Percentiles rank a stretch among this genome's conserved stretches.
Conservation (phyloP, 2,113 vertebrate genomes). For the Pimephales promelas region DNA sequence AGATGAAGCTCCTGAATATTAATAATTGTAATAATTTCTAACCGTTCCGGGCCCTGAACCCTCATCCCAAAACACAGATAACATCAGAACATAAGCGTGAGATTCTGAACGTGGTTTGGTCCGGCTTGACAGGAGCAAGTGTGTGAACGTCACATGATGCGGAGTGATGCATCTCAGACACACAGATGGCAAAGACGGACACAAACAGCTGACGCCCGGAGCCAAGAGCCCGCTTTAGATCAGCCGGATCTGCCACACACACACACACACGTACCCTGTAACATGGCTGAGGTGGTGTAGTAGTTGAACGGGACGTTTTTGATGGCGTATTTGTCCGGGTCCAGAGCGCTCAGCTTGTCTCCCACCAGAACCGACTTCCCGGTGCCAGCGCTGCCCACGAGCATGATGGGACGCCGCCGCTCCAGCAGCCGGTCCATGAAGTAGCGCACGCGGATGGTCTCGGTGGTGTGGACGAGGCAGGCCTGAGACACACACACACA, state of each 20-base stretch:
- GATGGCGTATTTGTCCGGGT: constrained; percentile 79
- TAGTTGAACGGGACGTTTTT: constrained; percentile 93
- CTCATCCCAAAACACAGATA: background rate
- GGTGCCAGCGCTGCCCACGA: constrained; percentile 76
- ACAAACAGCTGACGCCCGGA: no score
- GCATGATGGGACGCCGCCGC: background rate
- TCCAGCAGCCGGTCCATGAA: constrained; percentile 78
- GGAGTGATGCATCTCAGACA: constrained; percentile 42
- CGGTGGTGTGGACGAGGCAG: constrained; percentile 84
- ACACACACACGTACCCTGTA: constrained; percentile 82
- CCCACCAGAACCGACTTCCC: constrained; percentile 91
- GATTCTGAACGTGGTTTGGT: background rate
- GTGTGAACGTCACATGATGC: constrained; percentile 10
- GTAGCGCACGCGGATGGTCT: constrained; percentile 87
- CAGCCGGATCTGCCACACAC: no score
- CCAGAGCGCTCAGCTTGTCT: constrained; percentile 81
- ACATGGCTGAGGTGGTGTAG: constrained; percentile 93
- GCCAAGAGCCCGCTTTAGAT: no score
- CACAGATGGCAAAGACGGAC: no score
- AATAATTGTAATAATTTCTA: background rate
- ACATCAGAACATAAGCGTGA: background rate
- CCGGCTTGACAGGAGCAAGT: background rate
- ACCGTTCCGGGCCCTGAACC: background rate
- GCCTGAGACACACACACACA: no score
- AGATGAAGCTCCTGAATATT: background rate